A percentile compares a stretch with the other conserved stretches of the same genome.
These are phyloP conservation scores for Varecia variegata DNA, from an alignment of 2,797 vertebrate species.

Conservation along the genomic window DNA sequence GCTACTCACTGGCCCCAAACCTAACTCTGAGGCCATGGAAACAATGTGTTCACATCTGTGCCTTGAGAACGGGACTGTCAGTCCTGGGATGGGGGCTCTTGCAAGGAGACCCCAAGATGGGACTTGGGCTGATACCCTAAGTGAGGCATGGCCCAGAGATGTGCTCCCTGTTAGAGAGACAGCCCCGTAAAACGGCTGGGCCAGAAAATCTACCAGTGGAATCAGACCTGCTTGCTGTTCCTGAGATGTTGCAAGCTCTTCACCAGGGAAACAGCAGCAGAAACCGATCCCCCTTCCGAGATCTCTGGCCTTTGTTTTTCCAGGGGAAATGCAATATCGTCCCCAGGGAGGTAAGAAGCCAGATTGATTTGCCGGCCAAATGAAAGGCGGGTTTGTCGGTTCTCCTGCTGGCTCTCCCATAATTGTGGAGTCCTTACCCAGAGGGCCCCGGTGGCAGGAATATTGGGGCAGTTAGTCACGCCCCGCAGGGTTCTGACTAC, in stretches of 20 bases:
- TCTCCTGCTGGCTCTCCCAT: slow-evolving; percentile 77
- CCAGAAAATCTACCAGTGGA: not conserved
- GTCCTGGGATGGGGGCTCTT: not conserved
- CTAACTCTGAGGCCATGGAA: slow-evolving; percentile 60
- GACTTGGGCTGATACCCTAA: not conserved
- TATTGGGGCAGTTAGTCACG: slow-evolving; percentile 80
- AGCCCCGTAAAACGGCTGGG: not conserved
- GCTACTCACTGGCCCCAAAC: slow-evolving; percentile 63
- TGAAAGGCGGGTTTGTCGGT: slow-evolving; percentile 79
- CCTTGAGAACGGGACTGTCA: slow-evolving; percentile 54
- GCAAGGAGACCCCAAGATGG: not conserved
- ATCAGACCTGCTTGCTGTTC: slow-evolving; percentile 45
- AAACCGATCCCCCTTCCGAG: slow-evolving; percentile 72
- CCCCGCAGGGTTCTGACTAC: slow-evolving; percentile 73
- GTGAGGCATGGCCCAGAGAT: not conserved
- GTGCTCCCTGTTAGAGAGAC: not conserved
- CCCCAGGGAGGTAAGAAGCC: slow-evolving; percentile 77
- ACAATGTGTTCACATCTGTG: slow-evolving; percentile 62
- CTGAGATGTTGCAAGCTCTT: slow-evolving; percentile 64
- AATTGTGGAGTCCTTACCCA: slow-evolving; percentile 76
- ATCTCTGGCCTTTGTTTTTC: slow-evolving; percentile 79
- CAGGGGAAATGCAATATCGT: slow-evolving; percentile 78
- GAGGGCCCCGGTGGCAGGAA: slow-evolving; percentile 77
- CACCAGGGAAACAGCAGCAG: slow-evolving; percentile 74
- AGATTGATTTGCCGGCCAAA: slow-evolving; percentile 80